Evolutionary conservation across 1,140 invertebrate species (phyloP).

Genomic region (Drosophila rhopaloa): DNA sequence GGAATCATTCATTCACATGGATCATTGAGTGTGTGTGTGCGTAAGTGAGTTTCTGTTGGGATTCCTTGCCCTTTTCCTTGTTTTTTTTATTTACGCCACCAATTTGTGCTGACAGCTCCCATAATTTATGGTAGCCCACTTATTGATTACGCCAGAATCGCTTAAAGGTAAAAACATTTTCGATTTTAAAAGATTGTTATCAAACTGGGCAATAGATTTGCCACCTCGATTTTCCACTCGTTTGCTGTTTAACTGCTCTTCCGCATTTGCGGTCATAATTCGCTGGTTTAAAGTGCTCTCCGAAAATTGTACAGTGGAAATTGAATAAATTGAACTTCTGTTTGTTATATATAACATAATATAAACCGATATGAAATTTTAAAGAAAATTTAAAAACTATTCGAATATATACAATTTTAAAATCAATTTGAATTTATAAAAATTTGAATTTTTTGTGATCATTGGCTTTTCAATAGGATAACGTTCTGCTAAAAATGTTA

Average conservation of each 20-base stretch:
- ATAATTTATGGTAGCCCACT: conserved; percentile 75
- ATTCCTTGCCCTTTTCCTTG: conserved; percentile 8
- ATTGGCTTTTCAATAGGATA: no score
- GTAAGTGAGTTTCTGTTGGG: conserved; percentile 26
- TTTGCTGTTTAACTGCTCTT: conserved; percentile 33
- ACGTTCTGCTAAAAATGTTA: no score
- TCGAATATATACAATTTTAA: neutral
- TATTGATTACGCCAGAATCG: conserved; percentile 63
- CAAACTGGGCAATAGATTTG: conserved; percentile 20
- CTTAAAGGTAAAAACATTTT: conserved; percentile 31
- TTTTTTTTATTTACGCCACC: conserved; percentile 53
- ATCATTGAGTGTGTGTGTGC: conserved; percentile 38
- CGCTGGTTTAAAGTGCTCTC: conserved; percentile 20
- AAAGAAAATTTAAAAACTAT: no score
- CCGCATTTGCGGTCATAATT: conserved; percentile 53
- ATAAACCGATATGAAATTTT: no score
- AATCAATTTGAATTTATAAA: neutral
- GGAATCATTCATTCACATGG: conserved; percentile 68
- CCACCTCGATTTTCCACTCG: neutral
- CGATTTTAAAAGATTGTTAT: conserved; percentile 56
- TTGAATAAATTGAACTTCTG: neutral
- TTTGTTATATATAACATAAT: no score
- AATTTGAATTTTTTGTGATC: neutral
- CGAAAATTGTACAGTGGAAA: conserved; percentile 20
- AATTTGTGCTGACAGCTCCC: conserved; percentile 66